phyloP scores from a whole-genome alignment of 2,113 vertebrate species.

The Callipepla squamata region DNA sequence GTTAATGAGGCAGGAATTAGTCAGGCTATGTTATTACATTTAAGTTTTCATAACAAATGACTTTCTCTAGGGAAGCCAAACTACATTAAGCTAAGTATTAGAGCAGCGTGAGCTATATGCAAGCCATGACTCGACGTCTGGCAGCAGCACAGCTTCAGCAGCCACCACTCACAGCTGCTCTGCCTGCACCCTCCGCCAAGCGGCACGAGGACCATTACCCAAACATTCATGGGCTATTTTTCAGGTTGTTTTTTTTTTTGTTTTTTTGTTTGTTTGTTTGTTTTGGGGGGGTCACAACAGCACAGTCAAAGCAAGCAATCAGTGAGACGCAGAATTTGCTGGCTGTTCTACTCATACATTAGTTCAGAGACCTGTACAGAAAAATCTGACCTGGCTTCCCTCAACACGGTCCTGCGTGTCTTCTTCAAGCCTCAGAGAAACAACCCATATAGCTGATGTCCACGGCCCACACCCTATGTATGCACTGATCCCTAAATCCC shows the following conservation, averaged over 20 bases:
- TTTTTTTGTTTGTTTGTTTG: neutral
- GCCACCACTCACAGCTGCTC: neutral
- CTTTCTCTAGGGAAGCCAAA: constrained; percentile 11
- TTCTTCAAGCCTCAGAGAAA: constrained; percentile 9
- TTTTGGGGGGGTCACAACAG: neutral
- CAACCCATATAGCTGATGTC: neutral
- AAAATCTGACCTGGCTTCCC: neutral
- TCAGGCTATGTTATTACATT: neutral
- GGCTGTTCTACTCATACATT: neutral
- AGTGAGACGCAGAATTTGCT: neutral
- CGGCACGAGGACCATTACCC: rapidly evolving
- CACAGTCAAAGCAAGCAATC: neutral
- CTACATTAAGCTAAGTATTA: rapidly evolving
- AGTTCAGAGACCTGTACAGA: neutral
- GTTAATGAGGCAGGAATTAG: neutral
- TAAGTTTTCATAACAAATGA: neutral
- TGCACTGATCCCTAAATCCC: neutral
- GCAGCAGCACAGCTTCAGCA: neutral
- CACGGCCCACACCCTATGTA: neutral
- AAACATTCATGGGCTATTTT: neutral
- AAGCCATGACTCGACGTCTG: rapidly evolving
- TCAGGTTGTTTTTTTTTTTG: neutral
- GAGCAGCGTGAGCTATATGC: rapidly evolving
- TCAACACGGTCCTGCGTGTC: neutral
- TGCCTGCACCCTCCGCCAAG: rapidly evolving